Evolutionary conservation across 2,797 vertebrate species (phyloP), one percentile per base, ranked within the genome.

Genomic region (Helostoma temminkii): DNA sequence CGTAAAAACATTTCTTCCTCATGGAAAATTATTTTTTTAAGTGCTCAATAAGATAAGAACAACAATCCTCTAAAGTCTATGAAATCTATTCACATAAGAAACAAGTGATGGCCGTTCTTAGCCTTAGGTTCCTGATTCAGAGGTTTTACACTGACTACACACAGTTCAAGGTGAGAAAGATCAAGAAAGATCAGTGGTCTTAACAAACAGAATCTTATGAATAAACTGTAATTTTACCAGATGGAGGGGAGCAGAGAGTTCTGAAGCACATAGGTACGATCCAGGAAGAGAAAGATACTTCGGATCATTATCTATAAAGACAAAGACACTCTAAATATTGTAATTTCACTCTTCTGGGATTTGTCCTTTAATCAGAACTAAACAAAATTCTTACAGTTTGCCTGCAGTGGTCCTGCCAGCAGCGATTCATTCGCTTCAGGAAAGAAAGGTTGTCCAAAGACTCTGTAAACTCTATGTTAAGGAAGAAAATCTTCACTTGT

Each of bases 371-470:
- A 47, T 16, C 21, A 0, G 7, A 63, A 42, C 8, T 18, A 22
- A 45, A 26, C 15, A 36, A 34, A 25, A 11, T 14, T 56, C 92
- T 94, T 93, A 99, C 98, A 93, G 98, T 99, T 95, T 99, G 98
- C 90, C 98, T 97, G 94, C 98, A 99, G 85, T 99, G 97, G 84
- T 99, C 98, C 91, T 99, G 97, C 98, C 98, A 99, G 90, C 98
- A 99, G 87, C 95, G 97, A 90, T 99, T 97, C 85, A 99, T 99
- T 93, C 98, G 96, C 94, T 99, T 99, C 84, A 99, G 93, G 90
- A 99, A 99, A 64, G 97, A 94, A 76, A 96, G 94, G 69, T 94
- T 97, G 89, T 98, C 97, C 91, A 98, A 89, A 79, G 96, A 96
- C 91, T 96, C 97, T 96, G 96, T 98, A 91, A 86, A 83, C 75